A percentile compares a stretch with the other conserved stretches of the same genome.
Conservation (phyloP, 2,113 vertebrate species). For the Hippocampus comes region DNA sequence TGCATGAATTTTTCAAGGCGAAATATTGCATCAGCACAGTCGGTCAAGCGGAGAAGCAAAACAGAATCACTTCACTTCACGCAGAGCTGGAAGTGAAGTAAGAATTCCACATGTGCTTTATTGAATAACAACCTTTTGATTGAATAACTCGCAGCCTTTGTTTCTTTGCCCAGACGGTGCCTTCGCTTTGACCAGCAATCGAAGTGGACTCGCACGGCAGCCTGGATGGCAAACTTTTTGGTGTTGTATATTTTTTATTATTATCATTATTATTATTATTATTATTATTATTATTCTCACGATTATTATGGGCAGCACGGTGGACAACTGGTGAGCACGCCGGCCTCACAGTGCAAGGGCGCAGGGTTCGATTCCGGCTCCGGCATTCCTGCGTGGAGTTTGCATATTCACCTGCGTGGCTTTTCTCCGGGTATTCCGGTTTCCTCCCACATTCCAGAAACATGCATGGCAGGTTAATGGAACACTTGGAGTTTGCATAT, state of each 20-base stretch:
- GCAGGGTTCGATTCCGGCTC: too few species aligned
- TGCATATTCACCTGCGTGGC: too few species aligned
- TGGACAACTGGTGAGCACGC: too few species aligned
- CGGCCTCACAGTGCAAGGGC: too few species aligned
- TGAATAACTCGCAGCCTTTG: neutral
- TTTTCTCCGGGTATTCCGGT: too few species aligned
- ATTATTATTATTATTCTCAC: too few species aligned
- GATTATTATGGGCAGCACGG: too few species aligned
- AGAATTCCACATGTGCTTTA: conserved; percentile 1
- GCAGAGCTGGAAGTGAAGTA: neutral
- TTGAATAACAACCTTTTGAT: neutral
- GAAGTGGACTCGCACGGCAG: conserved; percentile 2
- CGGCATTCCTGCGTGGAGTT: too few species aligned
- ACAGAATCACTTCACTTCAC: neutral
- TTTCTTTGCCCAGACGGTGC: neutral
- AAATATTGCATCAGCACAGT: conserved; percentile 7
- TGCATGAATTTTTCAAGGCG: conserved; percentile 1
- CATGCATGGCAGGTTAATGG: too few species aligned
- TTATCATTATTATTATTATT: too few species aligned
- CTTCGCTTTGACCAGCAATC: neutral
- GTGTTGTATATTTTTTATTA: neutral
- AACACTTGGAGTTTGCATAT: too few species aligned
- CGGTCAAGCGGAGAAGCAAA: conserved; percentile 10
- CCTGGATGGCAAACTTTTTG: neutral
- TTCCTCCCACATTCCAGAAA: too few species aligned